Evolutionary conservation across 2,113 vertebrate species (phyloP).

Genomic region (Ellobius talpinus): DNA sequence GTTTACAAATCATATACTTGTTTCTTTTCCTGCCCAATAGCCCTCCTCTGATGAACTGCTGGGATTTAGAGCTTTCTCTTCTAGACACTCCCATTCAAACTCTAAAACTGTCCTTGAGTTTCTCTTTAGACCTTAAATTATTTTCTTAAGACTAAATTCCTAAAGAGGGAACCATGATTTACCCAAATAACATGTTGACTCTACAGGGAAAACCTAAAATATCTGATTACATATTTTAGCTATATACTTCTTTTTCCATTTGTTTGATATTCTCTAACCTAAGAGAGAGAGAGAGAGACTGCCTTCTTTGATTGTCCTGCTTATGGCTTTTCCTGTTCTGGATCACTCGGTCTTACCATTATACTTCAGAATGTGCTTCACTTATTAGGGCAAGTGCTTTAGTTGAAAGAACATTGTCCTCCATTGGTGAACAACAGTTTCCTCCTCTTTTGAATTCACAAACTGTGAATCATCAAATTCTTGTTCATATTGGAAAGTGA

Average conservation of each 20-base stretch:
- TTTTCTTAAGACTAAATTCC: background rate
- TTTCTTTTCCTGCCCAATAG: background rate
- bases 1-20: background rate
- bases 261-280: background rate
- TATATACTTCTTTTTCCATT: background rate
- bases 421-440: background rate
- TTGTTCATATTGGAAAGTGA: background rate
- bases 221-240: background rate
- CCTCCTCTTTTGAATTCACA: background rate
- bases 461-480: background rate
- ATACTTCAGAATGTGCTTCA: background rate
- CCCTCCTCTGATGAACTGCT: background rate
- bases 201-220: background rate
- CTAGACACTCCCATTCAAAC: background rate
- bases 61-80: too few species aligned
- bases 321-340: background rate
- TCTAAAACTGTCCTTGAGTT: background rate
- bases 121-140: background rate
- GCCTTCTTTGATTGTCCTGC: background rate
- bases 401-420: background rate
- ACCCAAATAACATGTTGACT: background rate
- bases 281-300: background rate
- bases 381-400: background rate
- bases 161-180: background rate
- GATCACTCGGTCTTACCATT: background rate